Evolutionary conservation across 2,888 invertebrate species (phyloP).

Genomic region (Macaria liturata): DNA sequence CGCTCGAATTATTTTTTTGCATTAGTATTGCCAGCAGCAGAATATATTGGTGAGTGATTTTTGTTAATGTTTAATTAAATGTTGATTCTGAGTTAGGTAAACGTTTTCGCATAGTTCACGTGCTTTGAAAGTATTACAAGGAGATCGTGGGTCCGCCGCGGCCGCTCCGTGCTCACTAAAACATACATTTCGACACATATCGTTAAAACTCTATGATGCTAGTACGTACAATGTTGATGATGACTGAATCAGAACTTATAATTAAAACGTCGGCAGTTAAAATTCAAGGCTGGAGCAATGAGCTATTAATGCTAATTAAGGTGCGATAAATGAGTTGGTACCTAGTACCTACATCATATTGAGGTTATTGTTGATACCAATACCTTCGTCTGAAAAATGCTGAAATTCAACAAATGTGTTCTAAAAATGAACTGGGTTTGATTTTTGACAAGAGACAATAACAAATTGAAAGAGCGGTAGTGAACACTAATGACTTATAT

Average conservation of each 20-base stretch:
- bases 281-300: conserved; percentile 17
- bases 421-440: too few species aligned
- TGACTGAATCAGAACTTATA: conserved; percentile 18
- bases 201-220: conserved; percentile 26
- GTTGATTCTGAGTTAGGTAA: conserved; percentile 63
- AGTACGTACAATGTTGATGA: conserved; percentile 14
- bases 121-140: conserved; percentile 82
- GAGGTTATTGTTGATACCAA: too few species aligned
- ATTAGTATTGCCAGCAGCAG: conserved; percentile 5
- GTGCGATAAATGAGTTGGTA: too few species aligned
- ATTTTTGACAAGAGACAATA: too few species aligned
- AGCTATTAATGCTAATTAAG: conserved; percentile 4
- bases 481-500: too few species aligned
- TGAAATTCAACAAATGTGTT: too few species aligned
- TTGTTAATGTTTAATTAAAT: conserved; percentile 55
- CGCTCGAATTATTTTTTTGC: conserved; percentile 21
- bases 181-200: conserved; percentile 39
- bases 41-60: conserved; percentile 61
- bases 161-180: conserved; percentile 46
- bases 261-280: conserved; percentile 14
- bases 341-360: too few species aligned
- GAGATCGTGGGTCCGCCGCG: conserved; percentile 59
- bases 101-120: conserved; percentile 76
- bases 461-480: too few species aligned
- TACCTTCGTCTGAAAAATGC: too few species aligned